Conservation (phyloP, 2,113 vertebrate species). For the Peromyscus polionotus region DNA sequence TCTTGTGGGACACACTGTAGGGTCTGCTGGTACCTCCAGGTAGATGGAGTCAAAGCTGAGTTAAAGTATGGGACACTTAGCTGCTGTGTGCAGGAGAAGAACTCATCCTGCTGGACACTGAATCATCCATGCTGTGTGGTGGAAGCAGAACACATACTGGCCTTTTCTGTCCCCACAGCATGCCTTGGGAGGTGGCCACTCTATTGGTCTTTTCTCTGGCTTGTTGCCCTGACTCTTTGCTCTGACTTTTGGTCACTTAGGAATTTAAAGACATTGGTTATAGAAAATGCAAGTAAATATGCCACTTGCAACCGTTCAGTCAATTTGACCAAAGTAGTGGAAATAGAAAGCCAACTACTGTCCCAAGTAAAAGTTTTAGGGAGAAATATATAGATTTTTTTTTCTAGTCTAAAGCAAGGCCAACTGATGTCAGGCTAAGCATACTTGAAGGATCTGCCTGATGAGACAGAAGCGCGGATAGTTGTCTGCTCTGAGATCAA, state of each 20-base stretch:
- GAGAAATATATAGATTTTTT: conserved; percentile 58
- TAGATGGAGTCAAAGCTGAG: background rate
- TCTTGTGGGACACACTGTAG: background rate
- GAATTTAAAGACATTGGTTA: background rate
- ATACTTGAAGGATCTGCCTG: background rate
- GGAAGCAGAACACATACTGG: background rate
- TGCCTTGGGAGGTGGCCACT: background rate
- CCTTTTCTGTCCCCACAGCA: background rate
- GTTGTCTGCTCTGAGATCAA: conserved; percentile 43
- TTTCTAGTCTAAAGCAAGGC: conserved; percentile 22
- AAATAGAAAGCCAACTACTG: conserved; percentile 30
- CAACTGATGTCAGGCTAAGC: conserved; percentile 27
- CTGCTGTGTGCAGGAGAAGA: background rate
- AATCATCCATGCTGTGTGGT: background rate
- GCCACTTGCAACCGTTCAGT: background rate
- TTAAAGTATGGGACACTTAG: background rate
- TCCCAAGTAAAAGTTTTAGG: conserved; percentile 62
- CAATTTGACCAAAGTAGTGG: conserved; percentile 6
- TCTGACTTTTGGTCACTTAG: background rate
- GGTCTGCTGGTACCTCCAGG: background rate
- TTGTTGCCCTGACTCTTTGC: background rate
- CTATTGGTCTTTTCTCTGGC: background rate
- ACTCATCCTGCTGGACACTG: background rate
- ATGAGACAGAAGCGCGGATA: background rate
- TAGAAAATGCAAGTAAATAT: background rate